Conservation (phyloP, 37 sponge, comb jelly and placozoan species). For the Bolinopsis microptera region DNA sequence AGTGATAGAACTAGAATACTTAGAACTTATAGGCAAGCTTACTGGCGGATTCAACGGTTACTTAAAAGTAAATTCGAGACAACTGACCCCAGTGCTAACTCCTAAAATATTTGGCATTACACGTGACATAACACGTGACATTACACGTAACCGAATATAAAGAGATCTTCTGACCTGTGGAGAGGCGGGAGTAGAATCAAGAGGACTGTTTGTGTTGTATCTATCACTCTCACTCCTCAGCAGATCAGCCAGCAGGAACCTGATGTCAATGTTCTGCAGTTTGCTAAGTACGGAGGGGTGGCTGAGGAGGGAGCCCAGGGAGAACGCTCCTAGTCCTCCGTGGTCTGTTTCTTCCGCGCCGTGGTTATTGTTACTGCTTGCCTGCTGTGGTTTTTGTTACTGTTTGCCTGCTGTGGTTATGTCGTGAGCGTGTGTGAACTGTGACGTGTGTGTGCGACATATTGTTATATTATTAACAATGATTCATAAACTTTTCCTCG, state of each 20-base stretch:
- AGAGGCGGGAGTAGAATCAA: constrained; percentile 1
- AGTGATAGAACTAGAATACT: no score
- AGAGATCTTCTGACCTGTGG: constrained; percentile 52
- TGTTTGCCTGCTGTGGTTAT: background rate
- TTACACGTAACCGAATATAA: no score
- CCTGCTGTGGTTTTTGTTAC: background rate
- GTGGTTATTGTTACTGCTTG: background rate
- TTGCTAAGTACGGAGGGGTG: constrained; percentile 11
- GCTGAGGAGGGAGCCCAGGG: background rate
- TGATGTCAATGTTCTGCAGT: background rate
- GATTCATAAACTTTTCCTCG: no score
- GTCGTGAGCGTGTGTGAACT: background rate
- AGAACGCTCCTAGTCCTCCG: constrained; percentile 16
- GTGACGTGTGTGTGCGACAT: no score
- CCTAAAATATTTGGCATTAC: no score
- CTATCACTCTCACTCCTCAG: background rate
- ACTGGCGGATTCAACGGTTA: no score
- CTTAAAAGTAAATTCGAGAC: no score
- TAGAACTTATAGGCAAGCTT: no score
- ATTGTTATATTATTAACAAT: no score
- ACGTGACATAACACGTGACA: no score
- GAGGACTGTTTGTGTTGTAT: background rate
- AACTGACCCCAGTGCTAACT: no score
- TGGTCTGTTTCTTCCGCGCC: background rate
- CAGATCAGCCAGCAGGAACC: background rate